These are phyloP conservation scores for Uromys caudimaculatus DNA, from an alignment of 2,797 vertebrate genomes.

Conservation along the genomic window DNA sequence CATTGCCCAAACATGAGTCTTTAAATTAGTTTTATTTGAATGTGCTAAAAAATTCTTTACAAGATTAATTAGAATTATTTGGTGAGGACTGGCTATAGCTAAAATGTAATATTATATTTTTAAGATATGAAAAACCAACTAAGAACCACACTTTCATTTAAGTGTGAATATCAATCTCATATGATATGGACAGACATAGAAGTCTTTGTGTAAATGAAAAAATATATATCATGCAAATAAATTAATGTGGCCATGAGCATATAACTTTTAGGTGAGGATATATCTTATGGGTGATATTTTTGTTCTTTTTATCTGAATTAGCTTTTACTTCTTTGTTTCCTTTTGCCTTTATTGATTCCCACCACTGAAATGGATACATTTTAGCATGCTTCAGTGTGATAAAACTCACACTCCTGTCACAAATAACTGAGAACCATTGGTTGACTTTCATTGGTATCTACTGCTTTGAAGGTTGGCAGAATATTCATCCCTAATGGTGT, in stretches of 20 bases:
- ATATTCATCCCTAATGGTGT: too few species aligned
- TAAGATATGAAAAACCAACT: neutral
- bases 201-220: neutral
- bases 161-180: neutral
- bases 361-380: neutral
- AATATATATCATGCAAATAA: neutral
- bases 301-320: neutral
- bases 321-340: neutral
- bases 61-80: neutral
- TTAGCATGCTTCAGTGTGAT: neutral
- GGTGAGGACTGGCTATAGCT: neutral
- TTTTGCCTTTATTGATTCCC: neutral
- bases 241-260: neutral
- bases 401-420: neutral
- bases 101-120: neutral
- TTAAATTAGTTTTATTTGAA: constrained; percentile 45
- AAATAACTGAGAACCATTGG: neutral
- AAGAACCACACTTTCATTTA: neutral
- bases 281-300: neutral
- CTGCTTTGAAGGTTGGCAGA: neutral
- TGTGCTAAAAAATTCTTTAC: neutral
- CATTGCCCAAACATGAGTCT: neutral
- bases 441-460: neutral
- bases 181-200: neutral
- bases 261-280: neutral